phyloP scores from a whole-genome alignment of 1,140 invertebrate genomes.

The Gyrodactylus bullatarudis region DNA sequence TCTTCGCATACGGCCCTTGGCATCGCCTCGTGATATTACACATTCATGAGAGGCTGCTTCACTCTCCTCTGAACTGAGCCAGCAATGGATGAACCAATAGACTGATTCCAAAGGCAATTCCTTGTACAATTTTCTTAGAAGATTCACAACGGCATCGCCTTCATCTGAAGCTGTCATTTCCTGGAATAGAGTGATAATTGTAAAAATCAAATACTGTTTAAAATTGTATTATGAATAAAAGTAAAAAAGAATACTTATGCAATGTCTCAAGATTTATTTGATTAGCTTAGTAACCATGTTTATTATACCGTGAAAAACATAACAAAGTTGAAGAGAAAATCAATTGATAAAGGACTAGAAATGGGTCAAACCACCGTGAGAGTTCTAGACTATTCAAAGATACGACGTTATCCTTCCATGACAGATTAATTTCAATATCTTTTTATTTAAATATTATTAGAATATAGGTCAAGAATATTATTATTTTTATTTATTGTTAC shows the following conservation, averaged over 20 bases:
- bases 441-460: no score
- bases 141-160: conserved; percentile 5
- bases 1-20: not conserved
- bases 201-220: not conserved
- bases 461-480: no score
- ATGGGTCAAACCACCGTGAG: not conserved
- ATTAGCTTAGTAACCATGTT: no score
- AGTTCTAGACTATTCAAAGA: not conserved
- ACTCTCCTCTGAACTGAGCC: not conserved
- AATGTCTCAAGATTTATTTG: no score
- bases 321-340: no score
- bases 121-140: conserved; percentile 6
- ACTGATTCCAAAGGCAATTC: not conserved
- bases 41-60: not conserved
- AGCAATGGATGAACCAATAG: conserved; percentile 1
- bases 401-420: no score
- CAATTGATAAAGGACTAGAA: no score
- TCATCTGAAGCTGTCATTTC: conserved; percentile 3
- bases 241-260: no score
- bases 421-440: no score
- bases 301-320: no score
- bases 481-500: no score
- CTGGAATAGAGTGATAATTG: not conserved
- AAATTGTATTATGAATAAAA: not conserved
- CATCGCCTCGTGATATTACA: not conserved